Conservation (phyloP, 2,113 vertebrate species). For the Apteryx mantelli region DNA sequence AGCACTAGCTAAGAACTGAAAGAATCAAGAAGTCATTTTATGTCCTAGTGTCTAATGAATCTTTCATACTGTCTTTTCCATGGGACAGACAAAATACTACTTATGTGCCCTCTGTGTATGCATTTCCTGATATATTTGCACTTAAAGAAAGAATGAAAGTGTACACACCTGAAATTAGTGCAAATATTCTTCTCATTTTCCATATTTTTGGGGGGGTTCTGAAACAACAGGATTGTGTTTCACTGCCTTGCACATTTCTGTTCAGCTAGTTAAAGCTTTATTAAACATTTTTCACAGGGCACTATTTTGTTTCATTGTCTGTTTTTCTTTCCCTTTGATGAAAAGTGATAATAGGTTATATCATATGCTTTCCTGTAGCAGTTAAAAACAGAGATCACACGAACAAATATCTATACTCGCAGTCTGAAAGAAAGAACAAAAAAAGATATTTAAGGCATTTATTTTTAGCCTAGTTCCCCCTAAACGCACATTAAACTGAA, state of each 20-base stretch:
- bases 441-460: conserved; percentile 12
- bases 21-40: conserved; percentile 34
- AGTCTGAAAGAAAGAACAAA: not conserved
- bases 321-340: not conserved
- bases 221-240: not conserved
- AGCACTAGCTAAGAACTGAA: conserved; percentile 61
- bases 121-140: conserved; percentile 28
- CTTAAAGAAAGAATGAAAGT: conserved; percentile 6
- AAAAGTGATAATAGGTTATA: conserved; percentile 30
- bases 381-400: conserved; percentile 21
- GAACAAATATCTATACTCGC: conserved; percentile 15
- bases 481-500: conserved; percentile 61
- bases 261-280: conserved; percentile 41
- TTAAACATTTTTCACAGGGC: conserved; percentile 42
- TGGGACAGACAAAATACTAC: not conserved
- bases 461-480: conserved; percentile 46
- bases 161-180: conserved; percentile 32
- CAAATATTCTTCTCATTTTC: conserved; percentile 50
- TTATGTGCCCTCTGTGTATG: not conserved
- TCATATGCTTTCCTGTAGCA: not conserved
- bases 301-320: conserved; percentile 22
- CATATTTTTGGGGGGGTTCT: not conserved
- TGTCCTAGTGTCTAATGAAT: not conserved
- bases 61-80: not conserved
- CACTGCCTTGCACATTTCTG: conserved; percentile 11